Base-by-base conservation (phyloP, 2,113 vertebrate genomes). In the Furnarius figulus region DNA sequence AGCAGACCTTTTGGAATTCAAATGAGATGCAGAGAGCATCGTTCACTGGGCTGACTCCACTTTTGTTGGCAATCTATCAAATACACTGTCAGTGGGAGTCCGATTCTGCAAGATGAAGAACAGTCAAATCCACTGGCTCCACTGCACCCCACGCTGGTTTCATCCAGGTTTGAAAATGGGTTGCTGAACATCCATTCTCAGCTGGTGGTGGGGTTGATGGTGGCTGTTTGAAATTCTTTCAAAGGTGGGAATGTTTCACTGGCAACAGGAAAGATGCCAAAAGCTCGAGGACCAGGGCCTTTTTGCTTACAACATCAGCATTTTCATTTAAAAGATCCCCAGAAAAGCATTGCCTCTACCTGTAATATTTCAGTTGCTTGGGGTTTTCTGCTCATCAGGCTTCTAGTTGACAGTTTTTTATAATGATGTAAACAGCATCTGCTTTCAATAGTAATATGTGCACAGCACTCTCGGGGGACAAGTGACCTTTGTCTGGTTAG, bases 51-150 rank as follows among this genome's bases (percentile, higher is more conserved):
- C 68, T 62, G 62, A 42, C 13, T 82, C 77, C 58, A 62, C 62
- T 95, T 89, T 44, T 95, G 89, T 50, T 85, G 89, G 55, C 93
- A 94, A 55, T 82, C 66, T 89, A 28, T 83, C 59, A 93, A 80
- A 93, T 47, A 28, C 0, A 0, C 46, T 94, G 72, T 20, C 91
- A 63, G 71, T 58, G 37, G 87, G 55, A 53, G 63, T 77, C 85
- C 2, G 0, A 83, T 85, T 83, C 89, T 50, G 46, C 30, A 67
- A 79, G 75, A 90, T 33, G 87, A 71, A 62, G 67, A 86, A 28
- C 23, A 50, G 78, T 44, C 42, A 79, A 89, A 80, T 55, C 49
- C 3, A 0, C 22, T 65, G 56, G 42, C 42, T 80, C 56, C 0
- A 2, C 52, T 2, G 3, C 67, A 58, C 14, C 37, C 35, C 74